Conservation (phyloP, 2,797 vertebrate species). For the Neosilurus hyrtlii region DNA sequence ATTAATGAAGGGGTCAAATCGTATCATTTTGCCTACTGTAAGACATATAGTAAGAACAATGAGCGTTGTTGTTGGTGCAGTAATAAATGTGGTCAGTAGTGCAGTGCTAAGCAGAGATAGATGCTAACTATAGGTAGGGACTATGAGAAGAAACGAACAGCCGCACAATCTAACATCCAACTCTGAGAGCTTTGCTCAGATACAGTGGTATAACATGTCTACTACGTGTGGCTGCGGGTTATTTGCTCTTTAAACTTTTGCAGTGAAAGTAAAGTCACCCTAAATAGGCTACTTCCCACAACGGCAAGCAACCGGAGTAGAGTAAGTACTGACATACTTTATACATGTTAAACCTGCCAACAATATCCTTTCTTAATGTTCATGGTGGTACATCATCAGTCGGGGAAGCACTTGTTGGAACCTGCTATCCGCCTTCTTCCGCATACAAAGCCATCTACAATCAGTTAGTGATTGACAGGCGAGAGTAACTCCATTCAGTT, state of each 20-base stretch:
- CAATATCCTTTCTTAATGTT: neutral
- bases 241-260: neutral
- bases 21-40: neutral
- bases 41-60: neutral
- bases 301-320: neutral
- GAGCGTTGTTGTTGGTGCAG: neutral
- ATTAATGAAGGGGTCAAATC: neutral
- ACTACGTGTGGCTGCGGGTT: neutral
- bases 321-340: neutral
- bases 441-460: neutral
- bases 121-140: neutral
- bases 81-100: neutral
- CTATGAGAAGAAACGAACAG: neutral
- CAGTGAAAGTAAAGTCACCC: neutral
- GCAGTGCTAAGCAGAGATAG: neutral
- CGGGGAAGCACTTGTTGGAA: neutral
- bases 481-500: neutral
- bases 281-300: neutral
- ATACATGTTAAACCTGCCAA: neutral
- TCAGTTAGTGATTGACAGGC: neutral
- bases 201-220: neutral
- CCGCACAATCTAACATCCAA: neutral
- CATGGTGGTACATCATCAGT: neutral
- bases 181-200: neutral
- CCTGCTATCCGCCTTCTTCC: neutral